phyloP scores from a whole-genome alignment of 2,113 vertebrate species.

The Neolamprologus fasciatus region DNA sequence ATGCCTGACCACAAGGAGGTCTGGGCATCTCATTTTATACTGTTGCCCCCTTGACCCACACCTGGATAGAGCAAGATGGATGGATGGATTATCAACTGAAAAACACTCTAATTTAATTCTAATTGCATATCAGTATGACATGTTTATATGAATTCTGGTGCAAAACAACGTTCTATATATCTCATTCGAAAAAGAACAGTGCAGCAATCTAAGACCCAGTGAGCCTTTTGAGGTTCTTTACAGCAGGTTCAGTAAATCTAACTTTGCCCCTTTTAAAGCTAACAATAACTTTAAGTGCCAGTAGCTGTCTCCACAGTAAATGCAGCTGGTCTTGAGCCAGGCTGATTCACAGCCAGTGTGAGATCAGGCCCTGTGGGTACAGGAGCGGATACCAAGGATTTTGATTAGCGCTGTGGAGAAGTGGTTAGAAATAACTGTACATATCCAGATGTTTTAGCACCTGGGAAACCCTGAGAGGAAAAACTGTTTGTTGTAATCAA shows the following conservation, averaged over 20 bases:
- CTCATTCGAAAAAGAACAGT: background rate
- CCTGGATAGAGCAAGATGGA: background rate
- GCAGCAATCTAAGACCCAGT: background rate
- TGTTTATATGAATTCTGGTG: background rate
- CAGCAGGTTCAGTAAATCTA: conserved; percentile 1
- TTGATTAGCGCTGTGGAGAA: background rate
- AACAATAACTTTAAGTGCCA: conserved; percentile 31
- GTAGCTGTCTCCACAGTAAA: conserved; percentile 5
- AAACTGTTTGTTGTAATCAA: background rate
- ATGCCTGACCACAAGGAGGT: background rate
- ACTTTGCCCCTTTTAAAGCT: background rate
- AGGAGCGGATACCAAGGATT: background rate
- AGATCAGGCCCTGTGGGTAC: background rate
- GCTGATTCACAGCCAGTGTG: conserved; percentile 10
- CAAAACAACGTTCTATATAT: background rate
- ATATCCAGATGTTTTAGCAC: background rate
- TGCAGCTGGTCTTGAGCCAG: conserved; percentile 22
- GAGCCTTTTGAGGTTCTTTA: background rate
- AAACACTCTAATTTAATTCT: background rate
- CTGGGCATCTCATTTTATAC: background rate
- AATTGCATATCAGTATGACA: background rate
- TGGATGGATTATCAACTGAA: background rate
- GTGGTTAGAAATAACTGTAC: background rate
- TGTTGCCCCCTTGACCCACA: background rate
- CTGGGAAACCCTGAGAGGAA: background rate